Evolutionary conservation across 2,797 vertebrate genomes (phyloP).

Genomic region (Enteromius treurensis): DNA sequence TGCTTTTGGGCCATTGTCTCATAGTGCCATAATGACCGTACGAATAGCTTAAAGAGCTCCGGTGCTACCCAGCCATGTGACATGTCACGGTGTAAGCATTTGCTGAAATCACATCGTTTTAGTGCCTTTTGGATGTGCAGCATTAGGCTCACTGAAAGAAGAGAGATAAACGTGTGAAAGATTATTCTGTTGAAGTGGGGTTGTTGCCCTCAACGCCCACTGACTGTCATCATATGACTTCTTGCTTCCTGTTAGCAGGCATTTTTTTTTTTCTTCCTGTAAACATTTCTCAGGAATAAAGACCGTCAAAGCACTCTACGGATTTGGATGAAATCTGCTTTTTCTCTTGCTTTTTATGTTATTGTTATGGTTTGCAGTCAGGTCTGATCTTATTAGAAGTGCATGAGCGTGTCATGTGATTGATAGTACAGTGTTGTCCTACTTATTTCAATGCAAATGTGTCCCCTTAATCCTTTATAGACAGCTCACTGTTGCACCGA

Average conservation of each 20-base stretch:
- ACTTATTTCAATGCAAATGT: constrained; percentile 28
- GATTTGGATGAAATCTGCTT: constrained; percentile 43
- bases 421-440: constrained; percentile 9
- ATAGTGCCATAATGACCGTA: constrained; percentile 55
- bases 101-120: constrained; percentile 71
- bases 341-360: constrained; percentile 25
- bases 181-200: constrained; percentile 73
- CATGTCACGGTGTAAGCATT: constrained; percentile 65
- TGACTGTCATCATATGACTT: constrained; percentile 16
- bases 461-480: constrained; percentile 9
- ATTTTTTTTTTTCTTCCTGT: constrained; percentile 24
- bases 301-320: constrained; percentile 26
- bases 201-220: constrained; percentile 63
- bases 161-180: constrained; percentile 77
- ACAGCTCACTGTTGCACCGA: neutral
- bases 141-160: constrained; percentile 66
- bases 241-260: constrained; percentile 23
- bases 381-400: constrained; percentile 35
- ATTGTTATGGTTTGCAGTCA: constrained; percentile 22
- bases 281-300: constrained; percentile 42
- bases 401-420: constrained; percentile 20
- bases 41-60: constrained; percentile 66
- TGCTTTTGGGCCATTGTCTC: constrained; percentile 65
- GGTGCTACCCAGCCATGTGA: constrained; percentile 29
- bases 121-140: constrained; percentile 69